Evolutionary conservation across 2,113 vertebrate genomes (phyloP), one percentile per base, ranked within the genome.

Genomic region (Pollimyrus isidori): DNA sequence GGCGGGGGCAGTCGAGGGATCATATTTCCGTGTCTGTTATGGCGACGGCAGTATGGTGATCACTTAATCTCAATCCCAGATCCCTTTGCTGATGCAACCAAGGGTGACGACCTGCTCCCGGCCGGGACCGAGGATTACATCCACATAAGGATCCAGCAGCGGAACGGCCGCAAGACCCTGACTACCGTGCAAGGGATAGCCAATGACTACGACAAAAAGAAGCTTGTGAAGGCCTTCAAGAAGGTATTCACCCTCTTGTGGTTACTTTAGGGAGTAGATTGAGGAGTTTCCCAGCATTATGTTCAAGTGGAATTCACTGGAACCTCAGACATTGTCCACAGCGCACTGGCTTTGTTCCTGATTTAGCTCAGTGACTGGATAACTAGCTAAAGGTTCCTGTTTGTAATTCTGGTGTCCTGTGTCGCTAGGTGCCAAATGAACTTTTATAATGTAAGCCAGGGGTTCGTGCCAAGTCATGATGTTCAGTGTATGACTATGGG

Each of bases 21-120:
- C 21, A 1, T 13, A 1, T 30, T 30, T 30, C 26, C n/a, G 4
- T 69, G 3, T 69, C 13, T 69, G 62, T 69, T 13, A 30, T 69
- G 62, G 10, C 13, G n/a, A 69, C 26, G 15, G 13, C 35, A 45
- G 45, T 19, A 4, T 56, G 21, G 39, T 30, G 23, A 53, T 45
- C 56, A 69, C 45, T 89, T 46, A 9, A 39, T 50, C 15, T 23
- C 52, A 42, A 86, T 26, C 62, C 65, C 92, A 97, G 97, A 98
- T 96, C 97, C 97, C 96, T 97, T 97, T 97, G 97, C 97, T 97
- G 97, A 97, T 97, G 97, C 97, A 96, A 97, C 96, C 94, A 97
- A 97, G 97, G 97, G 96, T 10, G 97, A 97, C 96, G 95, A 97
- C 94, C 95, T 96, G 95, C 96, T 97, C 97, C 96, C 96, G 90